These are phyloP conservation scores for Aurelia sp. DNA, from an alignment of 30 jellyfish, hydroid and myxozoan species.

Conservation along the genomic window DNA sequence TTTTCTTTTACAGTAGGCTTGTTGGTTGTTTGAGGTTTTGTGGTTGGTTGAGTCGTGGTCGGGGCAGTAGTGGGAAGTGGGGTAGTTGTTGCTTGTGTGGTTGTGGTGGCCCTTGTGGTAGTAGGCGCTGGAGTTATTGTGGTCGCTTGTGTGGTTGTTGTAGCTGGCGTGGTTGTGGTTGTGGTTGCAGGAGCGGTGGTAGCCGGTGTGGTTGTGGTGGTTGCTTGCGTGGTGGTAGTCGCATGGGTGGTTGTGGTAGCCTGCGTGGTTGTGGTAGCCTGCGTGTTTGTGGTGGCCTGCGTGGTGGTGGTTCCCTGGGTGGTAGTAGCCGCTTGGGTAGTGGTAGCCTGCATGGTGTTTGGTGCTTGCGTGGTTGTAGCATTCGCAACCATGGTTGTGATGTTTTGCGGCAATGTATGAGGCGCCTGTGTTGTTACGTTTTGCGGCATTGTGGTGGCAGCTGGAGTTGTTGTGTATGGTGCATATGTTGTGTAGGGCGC, in stretches of 20 bases:
- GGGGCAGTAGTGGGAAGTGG: constrained; percentile 34
- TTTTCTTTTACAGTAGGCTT: neutral
- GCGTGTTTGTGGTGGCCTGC: constrained; percentile 1
- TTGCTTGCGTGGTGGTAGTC: constrained; percentile 22
- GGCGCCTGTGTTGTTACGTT: constrained; percentile 22
- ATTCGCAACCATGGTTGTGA: neutral
- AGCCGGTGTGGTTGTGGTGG: constrained; percentile 56
- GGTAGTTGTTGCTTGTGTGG: constrained; percentile 48
- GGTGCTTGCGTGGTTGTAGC: constrained; percentile 26
- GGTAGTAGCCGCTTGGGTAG: constrained; percentile 16
- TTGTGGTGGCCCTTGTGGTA: constrained; percentile 34
- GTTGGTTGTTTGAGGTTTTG: no score
- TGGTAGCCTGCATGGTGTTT: neutral
- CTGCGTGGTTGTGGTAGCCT: constrained; percentile 8
- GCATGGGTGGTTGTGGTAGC: constrained; percentile 3
- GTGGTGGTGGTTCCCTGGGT: neutral
- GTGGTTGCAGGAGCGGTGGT: constrained; percentile 56
- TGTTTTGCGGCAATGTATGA: neutral
- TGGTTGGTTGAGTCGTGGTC: no score
- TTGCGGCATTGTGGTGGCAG: constrained; percentile 3
- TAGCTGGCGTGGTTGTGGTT: constrained; percentile 27
- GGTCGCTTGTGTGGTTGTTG: constrained; percentile 49
- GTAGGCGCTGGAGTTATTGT: constrained; percentile 28
- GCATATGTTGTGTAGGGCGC: constrained; percentile 18
- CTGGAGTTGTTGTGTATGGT: constrained; percentile 25